Percentiles rank a stretch among this genome's conserved stretches.
Evolutionary conservation across 2,888 invertebrate species (phyloP).

Genomic region (Hesperia comma): DNA sequence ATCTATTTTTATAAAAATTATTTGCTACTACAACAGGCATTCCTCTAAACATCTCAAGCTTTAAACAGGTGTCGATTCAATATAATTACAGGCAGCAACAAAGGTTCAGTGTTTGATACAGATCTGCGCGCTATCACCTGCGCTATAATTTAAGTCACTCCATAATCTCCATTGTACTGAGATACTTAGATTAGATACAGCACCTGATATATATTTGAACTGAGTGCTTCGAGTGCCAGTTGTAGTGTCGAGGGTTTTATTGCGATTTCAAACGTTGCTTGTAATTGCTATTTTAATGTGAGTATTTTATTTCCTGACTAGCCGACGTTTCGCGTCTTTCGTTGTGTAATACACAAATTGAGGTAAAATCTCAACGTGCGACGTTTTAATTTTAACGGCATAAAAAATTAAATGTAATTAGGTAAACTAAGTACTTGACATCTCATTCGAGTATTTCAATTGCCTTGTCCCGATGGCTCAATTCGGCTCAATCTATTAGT

Average conservation of each 20-base stretch:
- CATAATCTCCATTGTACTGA: conserved; percentile 1
- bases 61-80: background rate
- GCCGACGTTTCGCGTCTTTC: background rate
- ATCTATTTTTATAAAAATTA: no score
- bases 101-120: background rate
- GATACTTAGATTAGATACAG: conserved; percentile 5
- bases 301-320: background rate
- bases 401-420: no score
- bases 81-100: background rate
- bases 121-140: conserved; percentile 1
- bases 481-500: no score
- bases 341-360: background rate
- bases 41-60: no score
- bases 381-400: no score
- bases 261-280: background rate
- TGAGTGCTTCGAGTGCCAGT: background rate
- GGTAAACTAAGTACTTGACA: no score
- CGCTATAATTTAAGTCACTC: background rate
- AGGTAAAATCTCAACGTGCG: no score
- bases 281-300: conserved; percentile 12
- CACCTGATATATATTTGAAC: background rate
- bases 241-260: background rate
- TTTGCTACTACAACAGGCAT: no score
- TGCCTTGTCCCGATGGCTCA: no score
- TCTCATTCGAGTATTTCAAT: no score